A percentile compares a stretch with the other conserved stretches of the same genome.
Evolutionary conservation across 2,888 invertebrate species (phyloP).

Genomic region (Lasioglossum morio): DNA sequence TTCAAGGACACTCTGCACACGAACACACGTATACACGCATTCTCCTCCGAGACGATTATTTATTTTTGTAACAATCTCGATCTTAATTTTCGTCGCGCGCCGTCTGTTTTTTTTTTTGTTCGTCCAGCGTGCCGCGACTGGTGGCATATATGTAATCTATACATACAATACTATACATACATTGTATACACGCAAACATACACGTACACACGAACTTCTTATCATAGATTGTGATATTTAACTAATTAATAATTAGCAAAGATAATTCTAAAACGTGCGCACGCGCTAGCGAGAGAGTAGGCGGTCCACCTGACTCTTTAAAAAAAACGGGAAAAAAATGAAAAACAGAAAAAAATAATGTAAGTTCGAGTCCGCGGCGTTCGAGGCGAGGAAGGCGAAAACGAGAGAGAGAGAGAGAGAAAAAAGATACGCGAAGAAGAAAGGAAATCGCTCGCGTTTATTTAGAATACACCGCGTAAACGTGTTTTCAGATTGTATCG

Average conservation of each 20-base stretch:
- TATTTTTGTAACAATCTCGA: constrained; percentile 66
- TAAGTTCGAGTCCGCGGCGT: background rate
- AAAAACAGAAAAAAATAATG: background rate
- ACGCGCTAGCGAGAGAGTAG: constrained; percentile 38
- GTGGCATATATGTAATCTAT: constrained; percentile 29
- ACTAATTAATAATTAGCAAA: constrained; percentile 73
- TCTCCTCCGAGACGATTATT: constrained; percentile 58
- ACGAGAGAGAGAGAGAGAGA: background rate
- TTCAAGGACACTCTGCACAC: constrained; percentile 8
- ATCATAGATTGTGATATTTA: constrained; percentile 83
- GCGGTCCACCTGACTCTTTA: constrained; percentile 11
- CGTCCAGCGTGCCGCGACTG: constrained; percentile 35
- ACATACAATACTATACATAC: background rate
- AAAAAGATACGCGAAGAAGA: background rate
- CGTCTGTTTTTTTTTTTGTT: constrained; percentile 27
- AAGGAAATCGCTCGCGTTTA: constrained; percentile 29
- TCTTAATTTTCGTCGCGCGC: constrained; percentile 54
- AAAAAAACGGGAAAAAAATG: too few relatives aligned
- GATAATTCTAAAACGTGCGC: constrained; percentile 65
- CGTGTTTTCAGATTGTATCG: constrained; percentile 38
- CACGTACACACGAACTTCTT: constrained; percentile 66
- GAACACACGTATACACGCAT: background rate
- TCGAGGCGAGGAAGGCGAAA: background rate
- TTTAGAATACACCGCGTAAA: constrained; percentile 4
- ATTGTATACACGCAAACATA: background rate